A percentile compares a stretch with the other conserved stretches of the same genome.
Conservation (phyloP, 2,888 invertebrate genomes). For the Luperina testacea region DNA sequence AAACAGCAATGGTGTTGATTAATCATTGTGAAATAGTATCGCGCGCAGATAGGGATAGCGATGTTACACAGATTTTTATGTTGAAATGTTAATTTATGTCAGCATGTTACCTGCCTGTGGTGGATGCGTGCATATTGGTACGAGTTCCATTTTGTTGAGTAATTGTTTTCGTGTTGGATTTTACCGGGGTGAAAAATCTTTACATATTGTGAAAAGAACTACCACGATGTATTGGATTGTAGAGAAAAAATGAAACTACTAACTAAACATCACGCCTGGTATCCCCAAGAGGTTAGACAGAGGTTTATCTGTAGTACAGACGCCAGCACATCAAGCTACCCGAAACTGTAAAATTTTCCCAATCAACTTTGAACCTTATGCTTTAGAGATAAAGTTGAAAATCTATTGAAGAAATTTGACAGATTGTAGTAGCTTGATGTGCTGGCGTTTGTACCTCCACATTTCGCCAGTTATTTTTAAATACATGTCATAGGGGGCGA, state of each 20-base stretch:
- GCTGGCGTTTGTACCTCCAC: neutral
- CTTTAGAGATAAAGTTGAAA: too few species aligned
- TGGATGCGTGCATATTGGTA: conserved; percentile 22
- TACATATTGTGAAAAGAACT: conserved; percentile 2
- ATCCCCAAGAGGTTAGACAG: neutral
- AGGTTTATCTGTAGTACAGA: neutral
- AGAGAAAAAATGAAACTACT: neutral
- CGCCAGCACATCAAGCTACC: too few species aligned
- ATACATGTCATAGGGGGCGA: neutral
- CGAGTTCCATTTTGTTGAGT: conserved; percentile 25
- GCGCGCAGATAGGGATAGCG: conserved; percentile 72
- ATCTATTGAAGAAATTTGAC: too few species aligned
- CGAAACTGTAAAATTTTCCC: too few species aligned
- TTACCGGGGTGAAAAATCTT: conserved; percentile 17
- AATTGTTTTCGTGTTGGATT: conserved; percentile 38
- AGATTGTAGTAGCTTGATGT: too few species aligned
- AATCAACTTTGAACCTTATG: too few species aligned
- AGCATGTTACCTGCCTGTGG: conserved; percentile 40
- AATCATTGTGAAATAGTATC: conserved; percentile 82
- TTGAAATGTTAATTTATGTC: conserved; percentile 75
- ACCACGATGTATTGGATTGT: neutral
- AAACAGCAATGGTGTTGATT: conserved; percentile 82
- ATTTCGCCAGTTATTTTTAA: neutral
- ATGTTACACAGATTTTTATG: conserved; percentile 73
- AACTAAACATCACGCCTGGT: neutral